phyloP scores from a whole-genome alignment of 2,888 invertebrate genomes.

The Scaeva pyrastri region DNA sequence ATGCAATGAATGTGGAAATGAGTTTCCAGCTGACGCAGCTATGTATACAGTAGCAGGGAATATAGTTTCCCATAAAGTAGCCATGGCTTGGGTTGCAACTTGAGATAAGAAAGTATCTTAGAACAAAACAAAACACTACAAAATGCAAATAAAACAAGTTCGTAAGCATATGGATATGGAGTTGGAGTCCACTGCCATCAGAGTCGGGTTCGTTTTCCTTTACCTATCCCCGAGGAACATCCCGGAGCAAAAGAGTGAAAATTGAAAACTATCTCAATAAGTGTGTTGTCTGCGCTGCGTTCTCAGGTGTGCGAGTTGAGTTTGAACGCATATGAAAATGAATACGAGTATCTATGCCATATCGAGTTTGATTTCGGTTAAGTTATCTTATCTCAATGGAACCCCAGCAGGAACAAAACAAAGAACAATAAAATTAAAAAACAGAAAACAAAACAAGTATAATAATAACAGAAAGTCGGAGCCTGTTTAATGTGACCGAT shows the following conservation, averaged over 20 bases:
- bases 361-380: slow-evolving; percentile 32
- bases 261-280: slow-evolving; percentile 18
- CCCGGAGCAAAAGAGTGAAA: slow-evolving; percentile 14
- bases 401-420: slow-evolving; percentile 48
- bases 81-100: slow-evolving; percentile 21
- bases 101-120: slow-evolving; percentile 31
- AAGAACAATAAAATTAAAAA: slow-evolving; percentile 59
- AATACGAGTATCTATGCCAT: slow-evolving; percentile 13
- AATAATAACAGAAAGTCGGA: slow-evolving; percentile 37
- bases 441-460: slow-evolving; percentile 19
- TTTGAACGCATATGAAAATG: too few relatives aligned
- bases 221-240: background rate
- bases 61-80: slow-evolving; percentile 16
- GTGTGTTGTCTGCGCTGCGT: slow-evolving; percentile 25
- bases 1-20: slow-evolving; percentile 33
- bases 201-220: background rate
- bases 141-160: slow-evolving; percentile 36
- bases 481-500: slow-evolving; percentile 41
- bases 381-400: slow-evolving; percentile 63
- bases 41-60: slow-evolving; percentile 21
- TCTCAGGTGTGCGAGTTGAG: slow-evolving; percentile 34
- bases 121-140: slow-evolving; percentile 11
- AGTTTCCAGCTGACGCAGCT: slow-evolving; percentile 53
- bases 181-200: background rate
- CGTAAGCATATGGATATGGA: slow-evolving; percentile 20